phyloP scores from a whole-genome alignment of 2,888 invertebrate species.

The Amaurobius ferox region DNA sequence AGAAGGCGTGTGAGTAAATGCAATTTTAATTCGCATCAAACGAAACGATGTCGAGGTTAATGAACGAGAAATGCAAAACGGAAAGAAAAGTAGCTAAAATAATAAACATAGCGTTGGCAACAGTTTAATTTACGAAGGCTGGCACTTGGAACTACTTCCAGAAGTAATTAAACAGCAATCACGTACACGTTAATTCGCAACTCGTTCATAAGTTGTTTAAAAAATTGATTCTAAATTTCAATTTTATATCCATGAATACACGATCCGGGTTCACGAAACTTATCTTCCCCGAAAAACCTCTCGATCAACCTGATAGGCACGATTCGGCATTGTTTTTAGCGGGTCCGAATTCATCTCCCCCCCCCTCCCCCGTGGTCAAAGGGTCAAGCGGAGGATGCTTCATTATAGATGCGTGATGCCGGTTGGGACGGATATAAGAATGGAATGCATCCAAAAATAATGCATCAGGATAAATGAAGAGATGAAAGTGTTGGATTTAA shows the following conservation, averaged over 20 bases:
- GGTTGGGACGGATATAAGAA: neutral
- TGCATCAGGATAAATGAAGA: neutral
- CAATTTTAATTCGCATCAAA: neutral
- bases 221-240: slow-evolving; percentile 1
- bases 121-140: too few species aligned
- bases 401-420: neutral
- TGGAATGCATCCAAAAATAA: neutral
- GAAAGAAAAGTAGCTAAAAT: neutral
- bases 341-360: neutral
- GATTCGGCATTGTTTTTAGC: neutral
- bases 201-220: neutral
- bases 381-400: neutral
- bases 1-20: slow-evolving; percentile 4
- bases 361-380: neutral
- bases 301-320: neutral
- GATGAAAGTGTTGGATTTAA: neutral
- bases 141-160: too few species aligned
- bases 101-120: neutral
- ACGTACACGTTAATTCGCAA: neutral
- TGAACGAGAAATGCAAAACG: neutral
- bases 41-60: neutral
- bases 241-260: neutral
- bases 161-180: neutral
- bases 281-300: neutral
- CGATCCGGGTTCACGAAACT: slow-evolving; percentile 5